Conservation (phyloP, 2,888 invertebrate species). For the Xylophagus ater region DNA sequence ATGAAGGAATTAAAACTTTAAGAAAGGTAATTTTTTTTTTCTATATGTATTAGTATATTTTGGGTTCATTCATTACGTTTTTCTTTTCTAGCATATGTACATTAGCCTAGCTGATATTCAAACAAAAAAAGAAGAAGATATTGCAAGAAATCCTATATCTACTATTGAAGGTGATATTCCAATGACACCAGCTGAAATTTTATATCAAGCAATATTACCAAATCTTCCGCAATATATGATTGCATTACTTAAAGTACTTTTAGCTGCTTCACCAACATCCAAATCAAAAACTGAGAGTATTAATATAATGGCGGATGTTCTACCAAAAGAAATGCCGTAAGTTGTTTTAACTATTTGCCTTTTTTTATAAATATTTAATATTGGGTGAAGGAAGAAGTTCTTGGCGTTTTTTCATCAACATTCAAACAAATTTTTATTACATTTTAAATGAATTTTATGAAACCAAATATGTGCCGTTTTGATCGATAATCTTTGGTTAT, state of each 20-base stretch:
- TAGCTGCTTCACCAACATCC: conserved; percentile 98
- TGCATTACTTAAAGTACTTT: conserved; percentile 85
- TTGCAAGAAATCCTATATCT: conserved; percentile 82
- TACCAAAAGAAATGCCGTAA: conserved; percentile 95
- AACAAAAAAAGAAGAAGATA: conserved; percentile 81
- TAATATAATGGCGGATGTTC: conserved; percentile 94
- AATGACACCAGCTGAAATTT: conserved; percentile 72
- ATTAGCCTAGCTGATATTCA: conserved; percentile 87
- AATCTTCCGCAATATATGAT: conserved; percentile 97
- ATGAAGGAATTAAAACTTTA: conserved; percentile 86
- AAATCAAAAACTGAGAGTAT: conserved; percentile 96
- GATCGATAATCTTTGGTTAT: too few species aligned
- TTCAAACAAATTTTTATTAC: too few species aligned
- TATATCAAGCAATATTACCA: conserved; percentile 91
- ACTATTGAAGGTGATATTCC: conserved; percentile 67
- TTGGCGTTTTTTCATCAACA: too few species aligned
- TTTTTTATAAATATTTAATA: too few species aligned
- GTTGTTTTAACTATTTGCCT: too few species aligned
- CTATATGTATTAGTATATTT: neutral
- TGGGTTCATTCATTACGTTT: neutral
- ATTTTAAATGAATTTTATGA: too few species aligned
- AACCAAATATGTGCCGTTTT: too few species aligned
- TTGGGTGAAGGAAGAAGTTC: too few species aligned
- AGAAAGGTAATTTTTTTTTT: conserved; percentile 50
- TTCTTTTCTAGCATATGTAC: conserved; percentile 68